These are phyloP conservation scores for Ypsolopha sequella DNA, from an alignment of 2,888 invertebrate genomes.

Conservation along the genomic window DNA sequence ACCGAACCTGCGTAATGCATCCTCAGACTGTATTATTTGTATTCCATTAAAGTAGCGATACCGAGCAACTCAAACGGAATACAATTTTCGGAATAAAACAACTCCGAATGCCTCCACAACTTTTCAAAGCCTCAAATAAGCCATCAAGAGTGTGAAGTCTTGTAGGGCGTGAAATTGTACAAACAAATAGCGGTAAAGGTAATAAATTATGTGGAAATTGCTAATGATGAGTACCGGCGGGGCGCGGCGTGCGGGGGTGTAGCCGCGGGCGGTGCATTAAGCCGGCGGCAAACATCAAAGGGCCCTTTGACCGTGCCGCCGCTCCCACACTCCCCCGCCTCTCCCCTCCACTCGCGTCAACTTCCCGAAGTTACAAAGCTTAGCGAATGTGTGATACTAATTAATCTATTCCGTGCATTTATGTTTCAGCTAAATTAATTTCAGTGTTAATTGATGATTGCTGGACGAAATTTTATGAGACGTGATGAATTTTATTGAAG, in stretches of 20 bases:
- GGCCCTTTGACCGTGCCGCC: slow-evolving; percentile 68
- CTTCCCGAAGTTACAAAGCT: slow-evolving; percentile 5
- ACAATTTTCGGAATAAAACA: too few relatives aligned
- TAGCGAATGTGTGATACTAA: slow-evolving; percentile 6
- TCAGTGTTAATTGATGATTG: too few relatives aligned
- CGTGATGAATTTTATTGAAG: too few relatives aligned
- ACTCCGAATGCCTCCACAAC: too few relatives aligned
- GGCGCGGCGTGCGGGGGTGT: slow-evolving; percentile 37
- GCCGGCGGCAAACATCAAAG: slow-evolving; percentile 71
- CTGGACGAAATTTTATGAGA: too few relatives aligned
- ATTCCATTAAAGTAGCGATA: too few relatives aligned
- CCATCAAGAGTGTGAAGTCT: not conserved
- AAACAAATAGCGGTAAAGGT: slow-evolving; percentile 69
- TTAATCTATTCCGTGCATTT: slow-evolving; percentile 4
- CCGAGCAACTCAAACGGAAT: too few relatives aligned
- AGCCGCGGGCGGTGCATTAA: slow-evolving; percentile 68
- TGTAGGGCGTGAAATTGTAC: slow-evolving; percentile 49
- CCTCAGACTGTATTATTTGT: too few relatives aligned
- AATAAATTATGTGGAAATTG: slow-evolving; percentile 71
- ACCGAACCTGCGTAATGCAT: too few relatives aligned
- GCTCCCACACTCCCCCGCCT: slow-evolving; percentile 48
- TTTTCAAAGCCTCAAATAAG: not conserved
- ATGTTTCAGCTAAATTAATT: not conserved
- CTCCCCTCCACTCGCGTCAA: slow-evolving; percentile 17
- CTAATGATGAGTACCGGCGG: slow-evolving; percentile 51